Base-by-base conservation (phyloP, 2,888 invertebrate species). In the Ichneumoninae sp. region DNA sequence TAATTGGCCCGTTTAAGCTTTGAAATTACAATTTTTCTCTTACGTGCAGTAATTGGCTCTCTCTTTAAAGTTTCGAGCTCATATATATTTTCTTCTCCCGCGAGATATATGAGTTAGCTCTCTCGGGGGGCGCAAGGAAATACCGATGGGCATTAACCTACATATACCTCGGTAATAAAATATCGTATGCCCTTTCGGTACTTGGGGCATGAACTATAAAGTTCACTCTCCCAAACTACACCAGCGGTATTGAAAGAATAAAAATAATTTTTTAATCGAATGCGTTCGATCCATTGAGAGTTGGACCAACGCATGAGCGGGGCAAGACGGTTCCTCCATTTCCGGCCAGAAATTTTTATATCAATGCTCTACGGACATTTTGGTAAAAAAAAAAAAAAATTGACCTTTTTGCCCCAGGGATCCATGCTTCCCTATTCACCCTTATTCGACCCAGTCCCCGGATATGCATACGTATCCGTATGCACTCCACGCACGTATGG, bases 1-100 rank as follows among this genome's bases (percentile, higher is more conserved):
- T 33, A 63, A 33, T 63, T 63, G 63, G 63, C 63, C 33, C 63
- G 33, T 63, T 63, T 13, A 33, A 63, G 63, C 16, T 63, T n/a
- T 30, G 30, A 33, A 63, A 63, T n/a, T 63, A 30, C 33, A 16
- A 30, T 30, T 63, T 63, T 60, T 63, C 30, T 63, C 33, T 63
- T 33, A 33, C 30, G 13, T 0, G 5, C 33, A 16, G 63, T 63
- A 13, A 33, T 16, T 16, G 26, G 63, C 30, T 10, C 52, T 47
- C 30, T 16, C 30, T 63, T 30, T 16, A 30, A 63, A 63, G 33
- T 16, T 63, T 30, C 30, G 63, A 63, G 33, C 30, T 63, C 13
- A 47, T 47, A 47, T 47, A 47, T 26, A 10, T 16, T 26, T 30
- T 60, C 7, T 60, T 60, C 16, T 16, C 30, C 63, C 4, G 57